Evolutionary conservation across 2,888 invertebrate genomes (phyloP).

Genomic region (Mythimna pallens): DNA sequence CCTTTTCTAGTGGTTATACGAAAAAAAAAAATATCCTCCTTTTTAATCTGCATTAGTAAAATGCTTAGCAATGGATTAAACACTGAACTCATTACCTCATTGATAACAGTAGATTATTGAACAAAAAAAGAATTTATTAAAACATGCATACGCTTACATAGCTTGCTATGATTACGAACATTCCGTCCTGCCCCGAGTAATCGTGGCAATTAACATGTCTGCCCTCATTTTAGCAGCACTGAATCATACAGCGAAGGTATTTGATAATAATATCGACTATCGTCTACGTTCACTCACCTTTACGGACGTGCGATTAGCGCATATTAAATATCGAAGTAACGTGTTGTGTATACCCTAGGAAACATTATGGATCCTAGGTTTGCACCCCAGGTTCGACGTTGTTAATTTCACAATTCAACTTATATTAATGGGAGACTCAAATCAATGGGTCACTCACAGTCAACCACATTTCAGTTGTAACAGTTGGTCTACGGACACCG

Average conservation of each 20-base stretch:
- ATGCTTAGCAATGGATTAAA: background rate
- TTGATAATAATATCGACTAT: background rate
- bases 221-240: conserved; percentile 21
- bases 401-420: too few species aligned
- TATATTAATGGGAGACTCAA: too few species aligned
- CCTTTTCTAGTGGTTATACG: too few species aligned
- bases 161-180: background rate
- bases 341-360: too few species aligned
- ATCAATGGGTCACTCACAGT: too few species aligned
- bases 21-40: too few species aligned
- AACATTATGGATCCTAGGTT: too few species aligned
- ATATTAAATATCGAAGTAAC: too few species aligned
- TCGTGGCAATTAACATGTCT: conserved; percentile 35
- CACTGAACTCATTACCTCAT: conserved; percentile 2
- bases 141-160: conserved; percentile 5
- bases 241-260: conserved; percentile 15
- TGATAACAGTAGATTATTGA: conserved; percentile 3
- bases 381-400: too few species aligned
- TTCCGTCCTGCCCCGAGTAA: conserved; percentile 1
- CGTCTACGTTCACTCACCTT: background rate
- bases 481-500: too few species aligned
- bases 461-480: too few species aligned
- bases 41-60: too few species aligned
- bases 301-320: background rate
- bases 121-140: background rate